phyloP scores from a whole-genome alignment of 2,797 vertebrate species.

The Denticeps clupeoides region DNA sequence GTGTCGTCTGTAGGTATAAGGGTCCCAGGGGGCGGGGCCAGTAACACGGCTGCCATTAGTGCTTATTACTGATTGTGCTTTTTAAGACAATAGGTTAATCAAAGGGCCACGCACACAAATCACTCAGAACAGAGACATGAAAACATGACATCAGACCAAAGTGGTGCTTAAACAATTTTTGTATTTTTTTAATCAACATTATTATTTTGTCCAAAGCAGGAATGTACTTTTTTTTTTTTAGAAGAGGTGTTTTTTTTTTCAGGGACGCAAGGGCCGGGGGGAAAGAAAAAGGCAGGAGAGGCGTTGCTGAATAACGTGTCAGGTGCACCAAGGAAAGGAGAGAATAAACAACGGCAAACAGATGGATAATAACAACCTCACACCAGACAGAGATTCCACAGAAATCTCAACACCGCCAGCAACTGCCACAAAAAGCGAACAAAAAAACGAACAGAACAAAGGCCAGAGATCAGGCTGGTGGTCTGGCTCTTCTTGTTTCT shows the following conservation, averaged over 20 bases:
- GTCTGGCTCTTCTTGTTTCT: too few species aligned
- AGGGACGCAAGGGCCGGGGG: slow-evolving; percentile 16
- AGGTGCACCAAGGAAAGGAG: too few species aligned
- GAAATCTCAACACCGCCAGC: slow-evolving; percentile 54
- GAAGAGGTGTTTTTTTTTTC: slow-evolving; percentile 52
- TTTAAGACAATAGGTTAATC: too few species aligned
- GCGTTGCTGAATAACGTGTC: too few species aligned
- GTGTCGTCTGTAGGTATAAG: too few species aligned
- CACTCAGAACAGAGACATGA: slow-evolving; percentile 10
- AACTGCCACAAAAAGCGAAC: too few species aligned
- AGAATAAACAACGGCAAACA: slow-evolving; percentile 43
- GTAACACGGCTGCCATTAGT: too few species aligned
- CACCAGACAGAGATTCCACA: slow-evolving; percentile 55
- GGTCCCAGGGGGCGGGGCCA: too few species aligned
- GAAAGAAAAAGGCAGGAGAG: slow-evolving; percentile 24
- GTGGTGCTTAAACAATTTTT: slow-evolving; percentile 62
- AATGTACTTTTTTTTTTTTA: slow-evolving; percentile 68
- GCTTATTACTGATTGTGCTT: too few species aligned
- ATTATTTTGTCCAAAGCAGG: slow-evolving; percentile 67
- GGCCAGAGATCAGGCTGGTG: too few species aligned
- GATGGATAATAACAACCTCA: slow-evolving; percentile 42
- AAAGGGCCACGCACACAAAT: slow-evolving; percentile 20
- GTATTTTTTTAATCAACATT: slow-evolving; percentile 67
- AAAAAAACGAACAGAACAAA: too few species aligned
- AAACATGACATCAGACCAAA: slow-evolving; percentile 48